Percentiles rank a stretch among this genome's conserved stretches.
Evolutionary conservation across 2,888 invertebrate genomes (phyloP).

Genomic region (Volucella bombylans): DNA sequence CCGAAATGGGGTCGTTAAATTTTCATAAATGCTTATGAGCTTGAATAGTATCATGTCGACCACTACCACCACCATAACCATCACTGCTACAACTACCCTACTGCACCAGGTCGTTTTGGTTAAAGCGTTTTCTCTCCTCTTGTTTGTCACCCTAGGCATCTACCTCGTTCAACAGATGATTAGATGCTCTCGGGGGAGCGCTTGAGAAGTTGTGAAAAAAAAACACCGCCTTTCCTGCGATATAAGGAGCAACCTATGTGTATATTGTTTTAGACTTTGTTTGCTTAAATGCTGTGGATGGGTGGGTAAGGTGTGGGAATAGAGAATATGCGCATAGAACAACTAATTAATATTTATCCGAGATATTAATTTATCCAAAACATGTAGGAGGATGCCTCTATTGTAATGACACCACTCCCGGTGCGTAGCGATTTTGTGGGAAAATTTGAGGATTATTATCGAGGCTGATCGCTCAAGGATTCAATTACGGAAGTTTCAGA

Average conservation of each 20-base stretch:
- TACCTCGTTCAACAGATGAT: slow-evolving; percentile 26
- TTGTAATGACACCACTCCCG: neutral
- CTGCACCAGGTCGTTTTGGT: slow-evolving; percentile 28
- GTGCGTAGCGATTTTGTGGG: neutral
- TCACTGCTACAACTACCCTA: neutral
- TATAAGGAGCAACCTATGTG: slow-evolving; percentile 30
- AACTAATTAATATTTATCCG: slow-evolving; percentile 54
- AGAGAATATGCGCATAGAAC: slow-evolving; percentile 1
- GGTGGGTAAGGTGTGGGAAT: neutral
- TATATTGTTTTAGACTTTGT: slow-evolving; percentile 58
- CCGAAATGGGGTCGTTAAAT: slow-evolving; percentile 71
- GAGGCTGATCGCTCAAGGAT: slow-evolving; percentile 3
- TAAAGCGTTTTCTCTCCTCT: slow-evolving; percentile 15
- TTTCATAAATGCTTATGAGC: slow-evolving; percentile 67
- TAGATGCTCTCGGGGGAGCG: slow-evolving; percentile 25
- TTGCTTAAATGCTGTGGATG: slow-evolving; percentile 38
- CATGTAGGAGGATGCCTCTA: neutral
- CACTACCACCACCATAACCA: neutral
- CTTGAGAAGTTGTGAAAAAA: slow-evolving; percentile 14
- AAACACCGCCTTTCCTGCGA: neutral
- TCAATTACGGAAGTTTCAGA: slow-evolving; percentile 41
- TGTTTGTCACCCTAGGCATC: neutral
- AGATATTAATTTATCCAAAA: slow-evolving; percentile 50
- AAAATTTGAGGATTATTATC: slow-evolving; percentile 22
- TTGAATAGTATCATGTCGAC: slow-evolving; percentile 37